These are phyloP conservation scores for Henricia sp. DNA, from an alignment of 53 echinoderm and acorn worm genomes.

Conservation along the genomic window DNA sequence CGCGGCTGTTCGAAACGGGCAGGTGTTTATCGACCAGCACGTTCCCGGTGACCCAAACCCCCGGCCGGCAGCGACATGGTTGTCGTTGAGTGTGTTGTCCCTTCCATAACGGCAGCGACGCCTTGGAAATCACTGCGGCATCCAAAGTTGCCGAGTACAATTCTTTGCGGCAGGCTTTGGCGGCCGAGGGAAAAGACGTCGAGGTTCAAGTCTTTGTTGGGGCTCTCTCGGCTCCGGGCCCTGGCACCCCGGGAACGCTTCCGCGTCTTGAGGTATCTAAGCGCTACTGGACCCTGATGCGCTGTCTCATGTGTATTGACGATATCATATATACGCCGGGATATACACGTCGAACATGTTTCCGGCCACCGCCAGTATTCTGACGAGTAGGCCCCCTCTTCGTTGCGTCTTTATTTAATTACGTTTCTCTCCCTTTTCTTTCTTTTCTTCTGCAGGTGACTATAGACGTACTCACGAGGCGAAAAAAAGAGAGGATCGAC, in stretches of 20 bases:
- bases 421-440: too few relatives aligned
- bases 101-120: conserved; percentile 37
- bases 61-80: conserved; percentile 35
- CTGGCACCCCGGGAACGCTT: conserved; percentile 14
- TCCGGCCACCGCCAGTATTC: too few relatives aligned
- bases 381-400: too few relatives aligned
- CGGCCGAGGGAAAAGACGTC: conserved; percentile 3
- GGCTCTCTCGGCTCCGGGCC: conserved; percentile 15
- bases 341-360: too few relatives aligned
- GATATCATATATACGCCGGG: too few relatives aligned
- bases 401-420: too few relatives aligned
- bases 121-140: neutral
- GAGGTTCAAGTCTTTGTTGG: conserved; percentile 22
- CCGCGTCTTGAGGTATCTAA: conserved; percentile 7
- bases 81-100: conserved; percentile 26
- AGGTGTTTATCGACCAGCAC: conserved; percentile 17
- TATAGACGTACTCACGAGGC: too few relatives aligned
- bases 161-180: conserved; percentile 2
- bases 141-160: conserved; percentile 12
- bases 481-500: too few relatives aligned
- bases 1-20: neutral
- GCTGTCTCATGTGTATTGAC: neutral
- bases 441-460: too few relatives aligned
- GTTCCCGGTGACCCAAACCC: conserved; percentile 44
- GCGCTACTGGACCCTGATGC: conserved; percentile 27